phyloP scores from a whole-genome alignment of 2,888 invertebrate genomes.

The Perithous albicinctus region DNA sequence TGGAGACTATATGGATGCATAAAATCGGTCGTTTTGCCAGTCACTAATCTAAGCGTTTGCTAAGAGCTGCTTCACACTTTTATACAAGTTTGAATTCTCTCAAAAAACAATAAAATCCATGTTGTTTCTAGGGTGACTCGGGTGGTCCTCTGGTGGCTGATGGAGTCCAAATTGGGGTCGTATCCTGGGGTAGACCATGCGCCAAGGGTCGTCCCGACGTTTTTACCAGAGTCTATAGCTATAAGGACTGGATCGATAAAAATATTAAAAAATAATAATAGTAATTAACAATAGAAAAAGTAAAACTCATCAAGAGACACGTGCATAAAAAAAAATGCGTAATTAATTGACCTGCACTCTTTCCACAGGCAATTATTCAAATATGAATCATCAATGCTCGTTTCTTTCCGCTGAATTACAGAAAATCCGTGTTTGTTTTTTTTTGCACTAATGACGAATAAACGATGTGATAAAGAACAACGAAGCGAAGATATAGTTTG shows the following conservation, averaged over 20 bases:
- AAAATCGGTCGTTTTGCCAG: too few species aligned
- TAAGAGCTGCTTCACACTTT: too few species aligned
- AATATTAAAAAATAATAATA: constrained; percentile 67
- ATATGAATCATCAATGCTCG: too few species aligned
- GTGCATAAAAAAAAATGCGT: too few species aligned
- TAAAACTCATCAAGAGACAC: too few species aligned
- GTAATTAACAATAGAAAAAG: background rate
- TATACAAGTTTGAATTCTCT: too few species aligned
- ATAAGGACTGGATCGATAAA: constrained; percentile 82
- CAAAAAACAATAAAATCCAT: too few species aligned
- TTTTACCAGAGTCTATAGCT: constrained; percentile 83
- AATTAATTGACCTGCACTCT: too few species aligned
- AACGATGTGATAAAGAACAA: constrained; percentile 15
- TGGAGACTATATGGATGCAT: too few species aligned
- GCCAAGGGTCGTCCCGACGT: constrained; percentile 84
- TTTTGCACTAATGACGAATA: background rate
- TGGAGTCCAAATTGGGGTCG: constrained; percentile 82
- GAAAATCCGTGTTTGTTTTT: too few species aligned
- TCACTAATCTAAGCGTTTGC: too few species aligned
- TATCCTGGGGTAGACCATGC: constrained; percentile 85
- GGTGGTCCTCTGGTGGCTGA: constrained; percentile 82
- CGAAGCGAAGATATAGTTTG: background rate
- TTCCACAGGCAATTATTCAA: background rate
- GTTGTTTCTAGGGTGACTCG: constrained; percentile 80
- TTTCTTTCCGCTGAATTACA: background rate